phyloP scores from a whole-genome alignment of 2,113 vertebrate genomes.

The Nibea albiflora region DNA sequence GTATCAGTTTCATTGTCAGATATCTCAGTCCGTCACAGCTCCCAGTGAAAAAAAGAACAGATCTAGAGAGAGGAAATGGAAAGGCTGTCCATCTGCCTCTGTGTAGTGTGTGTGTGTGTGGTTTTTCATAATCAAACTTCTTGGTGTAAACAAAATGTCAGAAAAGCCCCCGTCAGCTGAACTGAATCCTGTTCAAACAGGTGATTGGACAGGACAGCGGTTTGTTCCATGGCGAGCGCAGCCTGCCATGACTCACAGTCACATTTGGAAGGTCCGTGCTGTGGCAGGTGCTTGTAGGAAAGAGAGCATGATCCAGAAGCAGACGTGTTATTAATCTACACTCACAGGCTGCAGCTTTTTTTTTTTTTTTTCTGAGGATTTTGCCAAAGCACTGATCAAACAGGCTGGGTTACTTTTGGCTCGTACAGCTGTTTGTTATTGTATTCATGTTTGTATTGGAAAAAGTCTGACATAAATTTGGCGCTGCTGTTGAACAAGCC shows the following conservation, averaged over 20 bases:
- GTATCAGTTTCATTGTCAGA: constrained; percentile 37
- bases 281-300: constrained; percentile 7
- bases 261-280: constrained; percentile 1
- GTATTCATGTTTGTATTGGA: not conserved
- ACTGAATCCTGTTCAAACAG: constrained; percentile 3
- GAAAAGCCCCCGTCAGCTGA: constrained; percentile 6
- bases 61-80: constrained; percentile 54
- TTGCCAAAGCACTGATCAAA: constrained; percentile 46
- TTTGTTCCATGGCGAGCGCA: constrained; percentile 3
- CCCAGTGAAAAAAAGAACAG: not conserved
- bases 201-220: constrained; percentile 23
- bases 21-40: constrained; percentile 44
- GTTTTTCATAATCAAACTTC: constrained; percentile 24
- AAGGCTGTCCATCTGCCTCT: constrained; percentile 27
- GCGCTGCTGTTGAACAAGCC: not conserved
- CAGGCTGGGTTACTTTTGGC: constrained; percentile 3
- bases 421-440: not conserved
- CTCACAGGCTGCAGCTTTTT: constrained; percentile 7
- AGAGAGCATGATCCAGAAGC: constrained; percentile 20
- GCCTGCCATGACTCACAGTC: not conserved
- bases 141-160: constrained; percentile 36
- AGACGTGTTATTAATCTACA: constrained; percentile 33
- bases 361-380: constrained; percentile 9
- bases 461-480: constrained; percentile 7
- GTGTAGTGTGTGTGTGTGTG: not conserved